phyloP scores from a whole-genome alignment of 2,797 vertebrate species.

The Anas bahamensis region DNA sequence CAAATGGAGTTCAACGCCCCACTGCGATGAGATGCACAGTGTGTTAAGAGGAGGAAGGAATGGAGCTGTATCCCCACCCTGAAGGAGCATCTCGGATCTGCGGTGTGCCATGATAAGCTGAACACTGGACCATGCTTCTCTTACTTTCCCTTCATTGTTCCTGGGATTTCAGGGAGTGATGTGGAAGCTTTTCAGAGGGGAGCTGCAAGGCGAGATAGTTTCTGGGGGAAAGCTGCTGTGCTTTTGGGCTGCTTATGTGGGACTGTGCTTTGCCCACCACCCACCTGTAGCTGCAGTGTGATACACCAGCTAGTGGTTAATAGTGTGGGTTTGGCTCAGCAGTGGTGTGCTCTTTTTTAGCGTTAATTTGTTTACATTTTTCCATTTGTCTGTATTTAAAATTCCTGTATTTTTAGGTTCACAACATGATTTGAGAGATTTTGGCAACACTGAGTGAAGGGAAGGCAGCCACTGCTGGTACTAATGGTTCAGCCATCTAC shows the following conservation, averaged over 20 bases:
- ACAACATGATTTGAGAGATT: not conserved
- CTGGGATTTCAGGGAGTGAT: not conserved
- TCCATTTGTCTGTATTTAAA: not conserved
- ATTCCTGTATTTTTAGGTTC: not conserved
- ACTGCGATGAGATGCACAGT: not conserved
- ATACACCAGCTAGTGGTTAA: not conserved
- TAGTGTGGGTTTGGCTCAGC: not conserved
- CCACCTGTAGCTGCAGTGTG: not conserved
- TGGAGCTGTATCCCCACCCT: not conserved
- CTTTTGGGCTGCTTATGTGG: not conserved
- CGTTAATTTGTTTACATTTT: not conserved
- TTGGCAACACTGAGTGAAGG: not conserved
- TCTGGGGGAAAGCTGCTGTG: not conserved
- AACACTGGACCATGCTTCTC: not conserved
- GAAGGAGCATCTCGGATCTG: not conserved
- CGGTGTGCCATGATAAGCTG: not conserved
- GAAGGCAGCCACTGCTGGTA: not conserved
- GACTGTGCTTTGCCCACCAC: not conserved
- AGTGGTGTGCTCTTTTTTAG: not conserved
- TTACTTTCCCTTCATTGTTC: not conserved
- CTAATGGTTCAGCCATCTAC: not conserved
- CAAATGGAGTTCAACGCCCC: not conserved
- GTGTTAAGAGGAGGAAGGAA: not conserved
- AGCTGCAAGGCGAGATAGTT: conserved; percentile 1
- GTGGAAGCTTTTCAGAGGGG: conserved; percentile 11